Evolutionary conservation across 2,797 vertebrate species (phyloP).

Genomic region (Gymnopithys bicolor): DNA sequence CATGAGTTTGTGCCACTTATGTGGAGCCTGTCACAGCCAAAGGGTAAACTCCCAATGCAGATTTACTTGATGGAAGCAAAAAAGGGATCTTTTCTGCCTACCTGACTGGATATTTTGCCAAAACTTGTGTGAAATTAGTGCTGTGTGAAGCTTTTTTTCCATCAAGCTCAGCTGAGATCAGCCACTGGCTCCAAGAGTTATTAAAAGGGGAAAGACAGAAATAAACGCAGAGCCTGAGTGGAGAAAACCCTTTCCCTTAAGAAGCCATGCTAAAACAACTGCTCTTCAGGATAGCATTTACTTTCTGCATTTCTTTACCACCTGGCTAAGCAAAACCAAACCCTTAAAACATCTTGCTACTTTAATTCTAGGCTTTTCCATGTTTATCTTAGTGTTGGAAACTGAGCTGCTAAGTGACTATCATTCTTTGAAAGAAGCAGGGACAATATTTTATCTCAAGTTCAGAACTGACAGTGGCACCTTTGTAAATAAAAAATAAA

Average conservation of each 20-base stretch:
- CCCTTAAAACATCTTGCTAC: not conserved
- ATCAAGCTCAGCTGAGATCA: not conserved
- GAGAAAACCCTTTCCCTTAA: not conserved
- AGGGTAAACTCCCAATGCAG: not conserved
- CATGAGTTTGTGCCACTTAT: not conserved
- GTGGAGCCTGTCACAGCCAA: not conserved
- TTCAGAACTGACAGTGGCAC: not conserved
- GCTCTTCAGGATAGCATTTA: not conserved
- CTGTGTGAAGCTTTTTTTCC: not conserved
- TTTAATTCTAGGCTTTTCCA: not conserved
- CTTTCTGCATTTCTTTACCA: not conserved
- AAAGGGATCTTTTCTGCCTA: not conserved
- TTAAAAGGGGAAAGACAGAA: not conserved
- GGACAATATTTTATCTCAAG: not conserved
- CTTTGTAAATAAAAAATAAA: not conserved
- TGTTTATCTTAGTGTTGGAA: not conserved
- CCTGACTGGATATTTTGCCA: not conserved
- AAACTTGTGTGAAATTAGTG: not conserved
- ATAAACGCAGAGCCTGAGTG: not conserved
- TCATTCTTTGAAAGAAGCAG: not conserved
- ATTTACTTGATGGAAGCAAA: not conserved
- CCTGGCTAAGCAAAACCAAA: not conserved
- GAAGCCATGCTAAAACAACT: not conserved
- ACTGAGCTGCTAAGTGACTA: not conserved
- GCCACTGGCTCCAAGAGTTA: not conserved